Conservation (phyloP, 2,888 invertebrate species). For the Calameuta pallipes region DNA sequence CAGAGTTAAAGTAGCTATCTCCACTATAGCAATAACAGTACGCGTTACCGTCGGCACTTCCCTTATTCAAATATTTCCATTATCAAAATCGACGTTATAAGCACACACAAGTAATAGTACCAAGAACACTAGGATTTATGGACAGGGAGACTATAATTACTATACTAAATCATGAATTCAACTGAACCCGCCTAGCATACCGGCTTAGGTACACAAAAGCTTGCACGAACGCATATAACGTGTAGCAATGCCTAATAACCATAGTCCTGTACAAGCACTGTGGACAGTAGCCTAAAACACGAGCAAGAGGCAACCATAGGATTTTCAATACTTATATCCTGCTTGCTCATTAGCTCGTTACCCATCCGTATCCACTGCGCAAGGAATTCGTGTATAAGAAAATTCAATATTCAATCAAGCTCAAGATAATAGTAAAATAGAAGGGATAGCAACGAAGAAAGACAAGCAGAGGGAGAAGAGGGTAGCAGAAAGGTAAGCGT, state of each 20-base stretch:
- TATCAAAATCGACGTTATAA: not conserved
- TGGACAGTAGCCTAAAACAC: not conserved
- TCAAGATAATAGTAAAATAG: not conserved
- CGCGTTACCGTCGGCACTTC: not conserved
- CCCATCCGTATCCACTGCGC: not conserved
- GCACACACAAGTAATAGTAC: not conserved
- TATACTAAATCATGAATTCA: not conserved
- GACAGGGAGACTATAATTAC: not conserved
- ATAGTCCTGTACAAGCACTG: not conserved
- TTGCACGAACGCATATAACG: not conserved
- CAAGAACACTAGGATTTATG: not conserved
- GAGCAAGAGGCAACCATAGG: not conserved
- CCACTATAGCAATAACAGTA: not conserved
- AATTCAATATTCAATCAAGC: not conserved
- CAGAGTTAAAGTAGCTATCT: not conserved
- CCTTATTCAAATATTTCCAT: not conserved
- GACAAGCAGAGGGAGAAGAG: not conserved
- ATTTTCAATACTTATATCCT: not conserved
- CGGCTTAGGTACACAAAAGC: not conserved
- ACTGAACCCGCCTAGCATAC: not conserved
- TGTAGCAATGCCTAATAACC: not conserved
- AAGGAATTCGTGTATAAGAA: not conserved
- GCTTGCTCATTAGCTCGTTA: not conserved
- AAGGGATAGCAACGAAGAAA: constrained; percentile 10
- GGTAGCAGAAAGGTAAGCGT: constrained; percentile 15